Base-by-base conservation (phyloP, 2,113 vertebrate species). In the rabbit (Oryctolagus cuniculus) region DNA sequence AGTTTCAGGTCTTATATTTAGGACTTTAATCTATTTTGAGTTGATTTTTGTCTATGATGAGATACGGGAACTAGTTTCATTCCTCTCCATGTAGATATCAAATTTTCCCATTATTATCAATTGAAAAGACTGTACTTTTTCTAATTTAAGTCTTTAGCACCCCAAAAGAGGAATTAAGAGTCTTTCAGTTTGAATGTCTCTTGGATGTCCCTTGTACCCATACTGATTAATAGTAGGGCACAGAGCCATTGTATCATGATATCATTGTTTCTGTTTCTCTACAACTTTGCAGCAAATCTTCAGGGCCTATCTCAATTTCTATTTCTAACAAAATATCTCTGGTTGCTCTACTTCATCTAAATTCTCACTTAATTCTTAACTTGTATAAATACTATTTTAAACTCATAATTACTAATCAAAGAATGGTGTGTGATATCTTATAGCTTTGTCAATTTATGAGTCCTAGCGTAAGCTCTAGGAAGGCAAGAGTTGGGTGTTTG, bases 321-420 rank as follows among this genome's bases (percentile, higher is more conserved):
- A 1, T 55, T 83, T 83, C 49, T 25, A 70, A 83, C 77, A 72
- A 88, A 91, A 84, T 84, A 24, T 89, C n/a, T 67, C 69, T 79
- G 51, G 22, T 87, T 61, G 29, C 25, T 64, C 24, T 69, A 34
- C 69, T 10, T 31, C 64, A 49, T 67, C 24, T 78, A 51, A 61
- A 70, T 64, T 16, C 61, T 51, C 22, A 77, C 38, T 90, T 51
- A 70, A 58, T 51, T 90, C 80, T 82, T 95, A 89, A 78, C 29
- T 93, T 25, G 70, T 44, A 58, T 16, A 79, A 58, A 58, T 16
- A 51, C 69, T 55, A 44, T 87, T 93, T 89, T 87, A 70, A 82
- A 82, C n/a, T 27, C 16, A 4, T 36, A 61, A 72, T 38, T 24
- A 85, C 34, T 79, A 25, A 38, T 61, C 73, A 27, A 29, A 83